Conservation (phyloP, 2,113 vertebrate species). For the Pungitius pungitius region DNA sequence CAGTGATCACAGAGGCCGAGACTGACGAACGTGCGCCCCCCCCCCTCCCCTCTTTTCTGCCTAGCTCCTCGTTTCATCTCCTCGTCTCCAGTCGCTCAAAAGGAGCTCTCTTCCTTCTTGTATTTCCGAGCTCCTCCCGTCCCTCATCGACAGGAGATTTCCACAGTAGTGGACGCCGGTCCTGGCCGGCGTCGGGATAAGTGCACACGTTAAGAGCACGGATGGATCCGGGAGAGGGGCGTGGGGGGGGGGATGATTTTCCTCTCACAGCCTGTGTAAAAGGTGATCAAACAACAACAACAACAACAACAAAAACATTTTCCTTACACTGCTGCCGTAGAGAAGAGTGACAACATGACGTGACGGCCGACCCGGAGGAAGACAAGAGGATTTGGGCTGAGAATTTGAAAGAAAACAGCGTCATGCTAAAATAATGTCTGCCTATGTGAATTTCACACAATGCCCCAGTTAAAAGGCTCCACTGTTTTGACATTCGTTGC, state of each 20-base stretch:
- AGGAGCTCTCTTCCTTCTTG: constrained; percentile 42
- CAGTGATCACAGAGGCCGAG: constrained; percentile 70
- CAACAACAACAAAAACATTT: not conserved
- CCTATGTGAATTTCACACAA: constrained; percentile 19
- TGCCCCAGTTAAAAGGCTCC: constrained; percentile 15
- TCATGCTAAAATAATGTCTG: constrained; percentile 17
- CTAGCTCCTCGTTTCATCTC: constrained; percentile 57
- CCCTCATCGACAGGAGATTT: constrained; percentile 35
- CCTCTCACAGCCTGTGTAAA: too few species aligned
- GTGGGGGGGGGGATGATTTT: too few species aligned
- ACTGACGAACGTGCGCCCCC: constrained; percentile 66
- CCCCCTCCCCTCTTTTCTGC: constrained; percentile 23
- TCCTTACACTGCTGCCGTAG: not conserved
- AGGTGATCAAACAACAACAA: not conserved
- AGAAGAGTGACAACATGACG: not conserved
- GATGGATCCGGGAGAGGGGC: constrained; percentile 7
- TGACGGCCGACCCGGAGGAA: not conserved
- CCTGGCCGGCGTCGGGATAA: not conserved
- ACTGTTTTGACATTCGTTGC: constrained; percentile 64
- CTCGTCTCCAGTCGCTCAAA: constrained; percentile 38
- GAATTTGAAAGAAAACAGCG: constrained; percentile 14
- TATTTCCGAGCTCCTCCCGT: constrained; percentile 26
- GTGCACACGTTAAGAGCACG: not conserved
- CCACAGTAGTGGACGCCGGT: not conserved
- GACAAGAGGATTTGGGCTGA: not conserved